Evolutionary conservation across 2,113 vertebrate genomes (phyloP).

Genomic region (Proterorhinus semilunaris): DNA sequence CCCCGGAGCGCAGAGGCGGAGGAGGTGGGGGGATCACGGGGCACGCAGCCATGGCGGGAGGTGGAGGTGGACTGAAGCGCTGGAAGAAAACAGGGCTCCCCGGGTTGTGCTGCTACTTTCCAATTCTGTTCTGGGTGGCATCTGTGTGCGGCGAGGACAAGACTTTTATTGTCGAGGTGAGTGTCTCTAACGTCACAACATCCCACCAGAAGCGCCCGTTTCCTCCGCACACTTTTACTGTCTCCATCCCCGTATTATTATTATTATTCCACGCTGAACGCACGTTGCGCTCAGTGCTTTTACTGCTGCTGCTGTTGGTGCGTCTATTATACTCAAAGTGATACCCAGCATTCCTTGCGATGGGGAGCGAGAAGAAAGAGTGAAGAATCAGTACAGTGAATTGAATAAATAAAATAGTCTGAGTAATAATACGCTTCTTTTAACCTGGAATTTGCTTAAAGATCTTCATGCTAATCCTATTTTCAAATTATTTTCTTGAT

Average conservation of each 20-base stretch:
- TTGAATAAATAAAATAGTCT: slow-evolving; percentile 17
- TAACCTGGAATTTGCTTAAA: slow-evolving; percentile 17
- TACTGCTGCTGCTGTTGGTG: slow-evolving; percentile 17
- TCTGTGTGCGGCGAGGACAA: slow-evolving; percentile 77
- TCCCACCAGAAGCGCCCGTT: background rate
- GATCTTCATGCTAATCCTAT: background rate
- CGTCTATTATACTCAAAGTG: slow-evolving; percentile 1
- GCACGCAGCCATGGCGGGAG: slow-evolving; percentile 70
- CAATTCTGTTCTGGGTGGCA: slow-evolving; percentile 75
- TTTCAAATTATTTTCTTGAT: background rate
- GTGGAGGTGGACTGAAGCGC: slow-evolving; percentile 58
- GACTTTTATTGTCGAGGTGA: slow-evolving; percentile 79
- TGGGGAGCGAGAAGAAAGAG: background rate
- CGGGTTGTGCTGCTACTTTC: slow-evolving; percentile 75
- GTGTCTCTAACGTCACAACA: background rate
- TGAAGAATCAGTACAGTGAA: slow-evolving; percentile 33
- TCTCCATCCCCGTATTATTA: background rate
- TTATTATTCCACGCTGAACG: background rate
- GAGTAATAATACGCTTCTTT: background rate
- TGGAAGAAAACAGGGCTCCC: slow-evolving; percentile 69
- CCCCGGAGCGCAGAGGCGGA: slow-evolving; percentile 29
- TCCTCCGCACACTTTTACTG: background rate
- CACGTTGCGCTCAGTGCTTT: slow-evolving; percentile 1
- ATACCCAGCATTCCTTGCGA: background rate
- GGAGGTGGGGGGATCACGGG: slow-evolving; percentile 51